Base-by-base conservation (phyloP, 2,888 invertebrate genomes). In the Melanostoma mellinum region DNA sequence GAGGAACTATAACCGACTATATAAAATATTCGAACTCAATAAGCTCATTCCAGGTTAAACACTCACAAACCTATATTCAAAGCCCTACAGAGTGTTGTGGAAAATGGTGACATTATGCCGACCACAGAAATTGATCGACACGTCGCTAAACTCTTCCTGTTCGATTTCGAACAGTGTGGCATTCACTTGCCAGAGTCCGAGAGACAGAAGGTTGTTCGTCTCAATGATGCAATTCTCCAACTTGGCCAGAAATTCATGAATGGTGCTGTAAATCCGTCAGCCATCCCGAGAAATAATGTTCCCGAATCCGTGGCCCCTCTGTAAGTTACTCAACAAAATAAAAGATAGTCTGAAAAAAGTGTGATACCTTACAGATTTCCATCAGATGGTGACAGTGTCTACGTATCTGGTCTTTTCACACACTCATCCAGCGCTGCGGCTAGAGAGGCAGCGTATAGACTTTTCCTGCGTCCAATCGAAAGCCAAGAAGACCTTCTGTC, bases 111-210 rank as follows among this genome's bases (percentile, higher is more conserved):
- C 87, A 91, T 93, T 48, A 79, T 93, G 38, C 90, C 92, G 42
- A 94, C 94, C 6, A 94, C 93, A 6, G 93, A 94, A 0, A 94
- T 97, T 0, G 99, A 99, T 89, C 92, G 94, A 74, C 96, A 98
- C 89, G 96, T 99, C 0, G 95, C 96, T 0, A 93, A 95, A 87
- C 92, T 99, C 55, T 99, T 99, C 90, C 92, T 99, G 4, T 97
- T 98, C 89, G 99, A 99, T 91, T 99, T 99, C 91, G 98, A 99
- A 89, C 98, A 98, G 90, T 96, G 97, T 89, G 99, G 99, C 2
- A 99, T 99, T 80, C 99, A 99, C 90, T 92, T 99, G 76, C 94
- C 95, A 6, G 96, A 97, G 84, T 91, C 92, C 0, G 94, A 95
- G 52, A 92, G 97, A 33, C 85, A 90, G 61, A 90, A 89, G n/a